phyloP scores from a whole-genome alignment of 2,888 invertebrate species.

The Acanthococcus lagerstroemiae region DNA sequence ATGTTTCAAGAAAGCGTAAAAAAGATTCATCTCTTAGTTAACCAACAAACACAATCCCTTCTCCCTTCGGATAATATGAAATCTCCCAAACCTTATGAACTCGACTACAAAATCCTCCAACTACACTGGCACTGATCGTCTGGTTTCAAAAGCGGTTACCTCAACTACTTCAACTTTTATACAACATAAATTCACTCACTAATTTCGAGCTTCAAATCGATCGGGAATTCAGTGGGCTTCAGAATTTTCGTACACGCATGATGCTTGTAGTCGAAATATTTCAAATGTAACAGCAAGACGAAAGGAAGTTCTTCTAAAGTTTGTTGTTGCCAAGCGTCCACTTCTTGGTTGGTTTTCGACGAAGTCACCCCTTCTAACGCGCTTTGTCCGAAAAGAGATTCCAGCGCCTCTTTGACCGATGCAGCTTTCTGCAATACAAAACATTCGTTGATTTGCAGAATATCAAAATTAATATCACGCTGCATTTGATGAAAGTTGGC shows the following conservation, averaged over 20 bases:
- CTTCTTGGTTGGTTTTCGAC: constrained; percentile 66
- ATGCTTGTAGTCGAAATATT: constrained; percentile 79
- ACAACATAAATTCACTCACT: constrained; percentile 56
- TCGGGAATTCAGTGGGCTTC: constrained; percentile 80
- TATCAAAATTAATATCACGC: background rate
- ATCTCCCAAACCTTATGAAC: too few species aligned
- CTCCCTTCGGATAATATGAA: too few species aligned
- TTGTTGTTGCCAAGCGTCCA: constrained; percentile 82
- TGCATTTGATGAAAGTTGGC: background rate
- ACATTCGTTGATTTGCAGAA: background rate
- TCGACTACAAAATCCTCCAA: too few species aligned
- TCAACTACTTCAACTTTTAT: too few species aligned
- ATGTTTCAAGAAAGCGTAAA: too few species aligned
- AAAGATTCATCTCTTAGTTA: too few species aligned
- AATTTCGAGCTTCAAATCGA: constrained; percentile 80
- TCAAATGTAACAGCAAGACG: constrained; percentile 80
- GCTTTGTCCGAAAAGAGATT: constrained; percentile 64
- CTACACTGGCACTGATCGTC: too few species aligned
- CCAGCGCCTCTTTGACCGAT: constrained; percentile 77
- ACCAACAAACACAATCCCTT: too few species aligned
- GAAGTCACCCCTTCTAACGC: constrained; percentile 77
- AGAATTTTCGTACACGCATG: constrained; percentile 86
- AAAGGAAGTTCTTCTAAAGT: constrained; percentile 81
- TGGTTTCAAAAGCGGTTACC: too few species aligned
- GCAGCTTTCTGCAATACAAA: constrained; percentile 56